Evolutionary conservation across 2,888 invertebrate species (phyloP).

Genomic region (Acronicta leporina): DNA sequence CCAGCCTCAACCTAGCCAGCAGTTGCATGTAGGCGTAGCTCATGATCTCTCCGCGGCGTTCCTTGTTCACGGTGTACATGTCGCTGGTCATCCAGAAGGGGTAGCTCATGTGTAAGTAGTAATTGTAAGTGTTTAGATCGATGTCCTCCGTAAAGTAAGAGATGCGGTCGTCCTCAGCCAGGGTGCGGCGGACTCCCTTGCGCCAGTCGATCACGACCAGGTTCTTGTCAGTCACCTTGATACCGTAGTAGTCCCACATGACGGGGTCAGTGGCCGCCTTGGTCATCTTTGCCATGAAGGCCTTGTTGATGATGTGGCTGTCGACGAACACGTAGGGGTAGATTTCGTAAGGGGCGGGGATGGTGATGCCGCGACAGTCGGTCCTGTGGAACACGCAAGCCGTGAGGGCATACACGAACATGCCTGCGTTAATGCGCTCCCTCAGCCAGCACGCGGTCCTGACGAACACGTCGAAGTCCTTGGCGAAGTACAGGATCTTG

Average conservation of each 20-base stretch:
- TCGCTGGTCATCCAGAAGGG: constrained; percentile 92
- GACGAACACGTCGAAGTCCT: constrained; percentile 92
- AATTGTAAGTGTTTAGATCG: constrained; percentile 92
- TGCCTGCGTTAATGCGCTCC: constrained; percentile 91
- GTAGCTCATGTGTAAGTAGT: constrained; percentile 91
- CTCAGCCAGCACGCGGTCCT: constrained; percentile 92
- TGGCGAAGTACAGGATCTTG: constrained; percentile 91
- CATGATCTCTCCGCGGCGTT: constrained; percentile 88
- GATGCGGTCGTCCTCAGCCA: constrained; percentile 90
- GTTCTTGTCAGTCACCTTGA: constrained; percentile 85
- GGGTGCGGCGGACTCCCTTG: constrained; percentile 89
- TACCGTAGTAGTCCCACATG: constrained; percentile 86
- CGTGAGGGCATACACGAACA: constrained; percentile 92
- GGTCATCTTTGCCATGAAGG: constrained; percentile 90
- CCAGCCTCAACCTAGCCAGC: constrained; percentile 88
- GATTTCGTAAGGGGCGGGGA: constrained; percentile 94
- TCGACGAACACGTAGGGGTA: constrained; percentile 94
- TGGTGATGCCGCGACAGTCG: constrained; percentile 90
- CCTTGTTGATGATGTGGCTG: constrained; percentile 91
- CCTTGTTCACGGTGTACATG: constrained; percentile 81
- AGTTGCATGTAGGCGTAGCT: constrained; percentile 91
- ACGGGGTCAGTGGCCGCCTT: constrained; percentile 88
- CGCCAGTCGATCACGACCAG: constrained; percentile 91
- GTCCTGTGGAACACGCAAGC: constrained; percentile 91
- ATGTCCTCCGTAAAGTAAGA: constrained; percentile 94